phyloP scores from a whole-genome alignment of 2,888 invertebrate species.

The Itoplectis maculator region DNA sequence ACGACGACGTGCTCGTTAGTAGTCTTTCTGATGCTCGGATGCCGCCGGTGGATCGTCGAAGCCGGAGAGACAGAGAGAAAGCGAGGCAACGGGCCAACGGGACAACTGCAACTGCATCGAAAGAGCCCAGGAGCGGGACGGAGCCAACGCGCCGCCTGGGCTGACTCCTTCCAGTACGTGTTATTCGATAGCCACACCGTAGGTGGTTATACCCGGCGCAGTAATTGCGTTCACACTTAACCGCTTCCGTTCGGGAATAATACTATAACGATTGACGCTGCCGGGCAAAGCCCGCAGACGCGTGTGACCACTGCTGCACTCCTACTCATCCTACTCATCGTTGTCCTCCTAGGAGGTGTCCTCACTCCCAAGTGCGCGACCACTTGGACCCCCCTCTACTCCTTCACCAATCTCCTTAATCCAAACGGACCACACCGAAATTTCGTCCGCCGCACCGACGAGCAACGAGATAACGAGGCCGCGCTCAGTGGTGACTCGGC shows the following conservation, averaged over 20 bases:
- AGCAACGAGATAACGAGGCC: constrained; percentile 64
- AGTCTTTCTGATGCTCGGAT: constrained; percentile 68
- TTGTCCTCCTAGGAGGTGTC: background rate
- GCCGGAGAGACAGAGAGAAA: too few species aligned
- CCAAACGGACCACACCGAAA: constrained; percentile 63
- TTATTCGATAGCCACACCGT: constrained; percentile 81
- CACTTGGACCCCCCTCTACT: too few species aligned
- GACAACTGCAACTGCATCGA: constrained; percentile 50
- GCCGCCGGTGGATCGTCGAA: constrained; percentile 53
- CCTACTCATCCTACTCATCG: too few species aligned
- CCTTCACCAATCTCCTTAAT: constrained; percentile 27
- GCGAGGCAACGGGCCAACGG: too few species aligned
- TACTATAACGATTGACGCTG: constrained; percentile 65
- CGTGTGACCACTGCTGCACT: background rate
- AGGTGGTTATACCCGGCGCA: constrained; percentile 77
- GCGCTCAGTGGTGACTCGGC: constrained; percentile 20
- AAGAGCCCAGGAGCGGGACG: constrained; percentile 52
- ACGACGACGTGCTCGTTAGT: constrained; percentile 77
- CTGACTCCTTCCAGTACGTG: constrained; percentile 73
- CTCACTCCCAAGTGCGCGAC: background rate
- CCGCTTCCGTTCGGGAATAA: constrained; percentile 73
- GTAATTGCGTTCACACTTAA: constrained; percentile 83
- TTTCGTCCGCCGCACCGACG: constrained; percentile 32
- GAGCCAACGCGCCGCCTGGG: constrained; percentile 68
- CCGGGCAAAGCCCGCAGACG: constrained; percentile 33